A percentile compares a stretch with the other conserved stretches of the same genome.
These are phyloP conservation scores for Drosophila subpulchrella DNA, from an alignment of 1,140 invertebrate genomes.

Conservation along the genomic window DNA sequence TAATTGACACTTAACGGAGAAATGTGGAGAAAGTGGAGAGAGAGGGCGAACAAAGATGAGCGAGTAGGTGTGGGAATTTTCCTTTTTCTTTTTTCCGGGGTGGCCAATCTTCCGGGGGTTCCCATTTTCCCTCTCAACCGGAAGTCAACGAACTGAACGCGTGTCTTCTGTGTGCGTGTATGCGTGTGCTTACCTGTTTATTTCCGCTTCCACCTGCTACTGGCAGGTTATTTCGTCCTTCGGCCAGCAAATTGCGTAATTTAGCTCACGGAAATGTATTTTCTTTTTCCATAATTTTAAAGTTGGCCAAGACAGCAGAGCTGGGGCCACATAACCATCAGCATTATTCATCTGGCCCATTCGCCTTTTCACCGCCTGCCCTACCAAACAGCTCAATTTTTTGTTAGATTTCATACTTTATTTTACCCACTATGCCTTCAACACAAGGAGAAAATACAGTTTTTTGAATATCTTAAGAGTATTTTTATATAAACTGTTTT, in stretches of 20 bases:
- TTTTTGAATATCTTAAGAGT: neutral
- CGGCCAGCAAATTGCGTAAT: conserved; percentile 61
- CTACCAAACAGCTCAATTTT: conserved; percentile 29
- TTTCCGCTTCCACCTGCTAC: conserved; percentile 49
- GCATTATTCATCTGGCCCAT: conserved; percentile 47
- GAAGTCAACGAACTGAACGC: conserved; percentile 51
- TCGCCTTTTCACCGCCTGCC: neutral
- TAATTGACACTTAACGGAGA: conserved; percentile 77
- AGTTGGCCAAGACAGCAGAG: conserved; percentile 16
- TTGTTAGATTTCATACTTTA: conserved; percentile 32
- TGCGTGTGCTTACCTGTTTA: conserved; percentile 47
- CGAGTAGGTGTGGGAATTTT: conserved; percentile 12
- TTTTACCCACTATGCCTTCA: neutral
- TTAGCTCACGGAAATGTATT: conserved; percentile 52
- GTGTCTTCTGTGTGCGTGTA: conserved; percentile 35
- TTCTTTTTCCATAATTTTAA: conserved; percentile 49
- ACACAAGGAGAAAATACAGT: conserved; percentile 6
- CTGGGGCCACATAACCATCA: conserved; percentile 42
- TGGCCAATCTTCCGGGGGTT: conserved; percentile 4
- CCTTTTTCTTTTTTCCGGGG: neutral
- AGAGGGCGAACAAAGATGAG: conserved; percentile 18
- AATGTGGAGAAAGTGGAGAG: conserved; percentile 21
- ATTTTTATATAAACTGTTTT: too few species aligned
- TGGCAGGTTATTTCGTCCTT: conserved; percentile 7
- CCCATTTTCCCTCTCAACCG: conserved; percentile 11